These are phyloP conservation scores for Geococcyx californianus DNA, from an alignment of 2,113 vertebrate species.

Conservation along the genomic window DNA sequence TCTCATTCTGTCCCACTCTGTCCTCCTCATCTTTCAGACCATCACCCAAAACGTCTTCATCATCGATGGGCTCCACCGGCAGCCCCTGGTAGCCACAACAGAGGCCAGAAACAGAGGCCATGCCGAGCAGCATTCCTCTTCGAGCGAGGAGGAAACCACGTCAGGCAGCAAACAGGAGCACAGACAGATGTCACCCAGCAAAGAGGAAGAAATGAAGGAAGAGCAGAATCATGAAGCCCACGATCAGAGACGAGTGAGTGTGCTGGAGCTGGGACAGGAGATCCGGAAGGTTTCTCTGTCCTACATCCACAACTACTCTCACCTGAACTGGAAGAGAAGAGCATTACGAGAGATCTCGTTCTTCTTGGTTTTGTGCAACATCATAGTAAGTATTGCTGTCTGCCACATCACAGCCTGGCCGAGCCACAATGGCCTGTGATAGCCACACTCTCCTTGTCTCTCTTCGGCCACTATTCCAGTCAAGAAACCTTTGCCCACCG, in stretches of 20 bases:
- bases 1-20: slow-evolving; percentile 84
- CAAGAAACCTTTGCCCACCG: neutral
- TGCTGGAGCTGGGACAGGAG: slow-evolving; percentile 64
- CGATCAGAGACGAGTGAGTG: slow-evolving; percentile 3
- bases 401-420: neutral
- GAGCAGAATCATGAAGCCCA: neutral
- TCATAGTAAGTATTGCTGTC: slow-evolving; percentile 80
- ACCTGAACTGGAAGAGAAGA: slow-evolving; percentile 77
- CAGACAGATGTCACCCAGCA: neutral
- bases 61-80: slow-evolving; percentile 86
- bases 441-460: fast-evolving
- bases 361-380: slow-evolving; percentile 87
- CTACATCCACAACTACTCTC: slow-evolving; percentile 67
- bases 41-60: slow-evolving; percentile 91
- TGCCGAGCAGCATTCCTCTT: fast-evolving
- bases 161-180: neutral
- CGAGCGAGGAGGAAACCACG: neutral
- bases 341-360: slow-evolving; percentile 83
- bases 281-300: slow-evolving; percentile 61
- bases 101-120: neutral
- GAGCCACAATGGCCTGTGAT: neutral
- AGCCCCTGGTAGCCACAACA: neutral
- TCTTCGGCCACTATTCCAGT: neutral
- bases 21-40: slow-evolving; percentile 85
- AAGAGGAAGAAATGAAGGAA: neutral